phyloP scores from a whole-genome alignment of 2,888 invertebrate genomes.

The Antitype chi region DNA sequence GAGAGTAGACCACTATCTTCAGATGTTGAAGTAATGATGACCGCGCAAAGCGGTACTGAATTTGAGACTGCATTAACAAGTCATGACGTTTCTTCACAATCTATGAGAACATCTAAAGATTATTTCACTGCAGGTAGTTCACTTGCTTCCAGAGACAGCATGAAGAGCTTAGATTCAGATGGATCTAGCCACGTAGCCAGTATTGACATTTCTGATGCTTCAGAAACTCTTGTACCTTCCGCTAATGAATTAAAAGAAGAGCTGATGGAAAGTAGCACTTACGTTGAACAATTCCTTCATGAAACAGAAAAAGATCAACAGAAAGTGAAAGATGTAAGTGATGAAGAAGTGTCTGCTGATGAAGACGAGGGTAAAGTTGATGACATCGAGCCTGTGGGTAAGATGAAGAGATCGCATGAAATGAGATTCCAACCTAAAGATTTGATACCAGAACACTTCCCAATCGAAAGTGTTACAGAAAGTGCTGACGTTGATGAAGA shows the following conservation, averaged over 20 bases:
- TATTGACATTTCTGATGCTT: conserved; percentile 97
- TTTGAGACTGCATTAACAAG: conserved; percentile 96
- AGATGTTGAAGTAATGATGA: conserved; percentile 95
- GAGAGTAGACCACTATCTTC: conserved; percentile 96
- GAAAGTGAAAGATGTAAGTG: conserved; percentile 87
- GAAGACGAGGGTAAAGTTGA: conserved; percentile 89
- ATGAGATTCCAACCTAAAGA: conserved; percentile 95
- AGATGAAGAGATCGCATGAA: conserved; percentile 97
- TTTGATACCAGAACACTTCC: conserved; percentile 88
- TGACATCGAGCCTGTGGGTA: conserved; percentile 91
- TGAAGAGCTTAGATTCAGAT: conserved; percentile 97
- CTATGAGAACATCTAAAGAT: conserved; percentile 94
- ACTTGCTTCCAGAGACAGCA: conserved; percentile 96
- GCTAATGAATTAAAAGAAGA: conserved; percentile 95
- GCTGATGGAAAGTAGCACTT: conserved; percentile 92
- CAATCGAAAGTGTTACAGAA: conserved; percentile 82
- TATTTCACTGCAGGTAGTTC: conserved; percentile 96
- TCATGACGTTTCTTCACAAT: conserved; percentile 93
- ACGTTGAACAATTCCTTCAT: conserved; percentile 89
- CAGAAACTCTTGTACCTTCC: conserved; percentile 98
- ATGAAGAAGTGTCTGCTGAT: conserved; percentile 90
- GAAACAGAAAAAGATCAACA: conserved; percentile 80
- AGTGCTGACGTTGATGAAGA: conserved; percentile 86
- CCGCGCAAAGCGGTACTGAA: conserved; percentile 94
- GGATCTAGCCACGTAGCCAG: conserved; percentile 97